A percentile compares a stretch with the other conserved stretches of the same genome.
These are phyloP conservation scores for Pherbina coryleti DNA, from an alignment of 2,888 invertebrate genomes.

Conservation along the genomic window DNA sequence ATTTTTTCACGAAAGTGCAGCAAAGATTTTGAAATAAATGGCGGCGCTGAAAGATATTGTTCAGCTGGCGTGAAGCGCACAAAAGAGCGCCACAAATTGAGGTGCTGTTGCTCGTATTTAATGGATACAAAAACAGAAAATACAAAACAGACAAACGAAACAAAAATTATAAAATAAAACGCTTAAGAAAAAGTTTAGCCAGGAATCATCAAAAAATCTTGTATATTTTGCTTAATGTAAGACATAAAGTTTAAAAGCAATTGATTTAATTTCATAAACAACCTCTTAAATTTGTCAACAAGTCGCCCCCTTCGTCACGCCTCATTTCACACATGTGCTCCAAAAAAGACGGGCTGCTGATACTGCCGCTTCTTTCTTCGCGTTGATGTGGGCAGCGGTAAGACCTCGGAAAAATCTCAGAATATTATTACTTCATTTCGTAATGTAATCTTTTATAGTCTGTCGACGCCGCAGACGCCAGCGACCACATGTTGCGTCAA, in stretches of 20 bases:
- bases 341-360: neutral
- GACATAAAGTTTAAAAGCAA: conserved; percentile 14
- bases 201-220: neutral
- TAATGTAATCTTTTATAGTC: neutral
- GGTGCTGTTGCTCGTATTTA: neutral
- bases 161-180: neutral
- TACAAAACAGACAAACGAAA: neutral
- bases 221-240: conserved; percentile 2
- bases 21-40: conserved; percentile 41
- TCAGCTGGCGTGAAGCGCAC: conserved; percentile 23
- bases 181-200: neutral
- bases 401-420: neutral
- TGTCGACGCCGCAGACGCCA: neutral
- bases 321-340: conserved; percentile 29
- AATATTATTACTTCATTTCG: neutral
- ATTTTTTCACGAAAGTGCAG: conserved; percentile 7
- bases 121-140: neutral
- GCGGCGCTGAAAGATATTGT: conserved; percentile 42
- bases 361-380: neutral
- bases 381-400: neutral
- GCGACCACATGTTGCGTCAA: conserved; percentile 31
- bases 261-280: conserved; percentile 29
- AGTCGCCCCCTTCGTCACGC: conserved; percentile 21
- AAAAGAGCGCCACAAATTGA: conserved; percentile 18
- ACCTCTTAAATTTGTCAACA: conserved; percentile 38